Percentiles rank a stretch among this genome's conserved stretches.
These are phyloP conservation scores for Acronicta alni DNA, from an alignment of 2,888 invertebrate species.

Conservation along the genomic window DNA sequence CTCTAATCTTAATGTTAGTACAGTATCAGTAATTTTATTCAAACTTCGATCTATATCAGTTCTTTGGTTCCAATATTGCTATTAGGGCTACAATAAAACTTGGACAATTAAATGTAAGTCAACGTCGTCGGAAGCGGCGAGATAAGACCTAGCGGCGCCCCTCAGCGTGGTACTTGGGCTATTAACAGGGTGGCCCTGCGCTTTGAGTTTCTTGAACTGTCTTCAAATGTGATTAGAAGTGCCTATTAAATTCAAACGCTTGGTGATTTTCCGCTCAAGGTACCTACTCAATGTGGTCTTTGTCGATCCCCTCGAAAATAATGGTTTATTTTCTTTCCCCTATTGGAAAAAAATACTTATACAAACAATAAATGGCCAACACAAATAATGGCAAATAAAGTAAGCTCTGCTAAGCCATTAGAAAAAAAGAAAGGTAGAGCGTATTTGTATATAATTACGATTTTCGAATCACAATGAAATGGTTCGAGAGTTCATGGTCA, in stretches of 20 bases:
- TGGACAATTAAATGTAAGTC: slow-evolving; percentile 87
- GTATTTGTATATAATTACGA: neutral
- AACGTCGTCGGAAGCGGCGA: slow-evolving; percentile 77
- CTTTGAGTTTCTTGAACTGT: slow-evolving; percentile 71
- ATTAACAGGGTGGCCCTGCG: slow-evolving; percentile 79
- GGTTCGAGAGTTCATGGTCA: slow-evolving; percentile 61
- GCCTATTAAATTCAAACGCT: slow-evolving; percentile 68
- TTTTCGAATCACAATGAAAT: slow-evolving; percentile 15
- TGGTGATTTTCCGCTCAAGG: slow-evolving; percentile 53
- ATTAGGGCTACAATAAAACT: slow-evolving; percentile 86
- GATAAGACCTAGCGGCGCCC: slow-evolving; percentile 83
- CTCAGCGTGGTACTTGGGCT: slow-evolving; percentile 79
- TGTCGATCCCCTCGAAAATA: slow-evolving; percentile 46
- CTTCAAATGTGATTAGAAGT: slow-evolving; percentile 71
- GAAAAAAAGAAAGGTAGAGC: neutral
- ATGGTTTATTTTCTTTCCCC: slow-evolving; percentile 45
- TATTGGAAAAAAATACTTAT: slow-evolving; percentile 41
- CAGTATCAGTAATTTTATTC: slow-evolving; percentile 68
- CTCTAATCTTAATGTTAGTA: slow-evolving; percentile 54
- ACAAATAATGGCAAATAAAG: slow-evolving; percentile 26
- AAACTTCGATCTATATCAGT: slow-evolving; percentile 70
- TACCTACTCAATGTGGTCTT: slow-evolving; percentile 57
- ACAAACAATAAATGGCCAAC: slow-evolving; percentile 50
- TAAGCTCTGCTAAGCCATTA: slow-evolving; percentile 28
- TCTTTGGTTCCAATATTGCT: slow-evolving; percentile 77